Base-by-base conservation (phyloP, 1,140 invertebrate species). In the Polypedilum pembai region DNA sequence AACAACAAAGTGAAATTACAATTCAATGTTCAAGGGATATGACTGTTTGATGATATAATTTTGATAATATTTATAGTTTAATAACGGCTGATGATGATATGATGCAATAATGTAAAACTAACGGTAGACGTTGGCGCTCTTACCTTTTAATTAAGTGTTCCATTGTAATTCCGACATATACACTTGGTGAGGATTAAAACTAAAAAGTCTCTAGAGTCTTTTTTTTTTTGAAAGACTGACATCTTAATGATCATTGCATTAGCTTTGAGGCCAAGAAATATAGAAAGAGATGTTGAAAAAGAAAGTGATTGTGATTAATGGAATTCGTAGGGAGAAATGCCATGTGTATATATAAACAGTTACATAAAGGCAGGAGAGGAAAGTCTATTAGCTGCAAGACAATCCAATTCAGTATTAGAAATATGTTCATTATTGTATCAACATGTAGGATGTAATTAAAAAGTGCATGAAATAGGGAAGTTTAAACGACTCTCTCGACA, bases 221-320 rank as follows among this genome's bases (percentile, higher is more conserved):
- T 45, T 41, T 41, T 45, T 45, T 3, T 56, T 56, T 45, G 12
- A 56, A 56, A n/a, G 45, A n/a, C 45, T n/a, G 45, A 56, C 45
- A 56, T 56, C 45, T 56, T 56, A 56, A 56, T 56, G 45, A 56
- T 56, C 45, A n/a, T 56, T 56, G n/a, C 45, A 56, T 56, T 56
- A 56, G 45, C 12, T 12, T 56, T 10, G 41, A n/a, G n/a, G n/a
- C n/a, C n/a, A n/a, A 45, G 45, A 56, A 18, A 17, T n/a, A n/a
- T n/a, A 66, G 63, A 8, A 17, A 66, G 17, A 18, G 18, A 20
- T 8, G 7, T 18, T 18, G 17, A 69, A 69, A 69, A 69, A 69
- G 65, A 69, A 69, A 69, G 65, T 69, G 65, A 69, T 69, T n/a
- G 65, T 69, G 65, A 69, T 69, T 69, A 69, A 69, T 69, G 65